Evolutionary conservation across 2,797 vertebrate genomes (phyloP), one percentile per base, ranked within the genome.

Genomic region (Enteromius afrohamiltoni): DNA sequence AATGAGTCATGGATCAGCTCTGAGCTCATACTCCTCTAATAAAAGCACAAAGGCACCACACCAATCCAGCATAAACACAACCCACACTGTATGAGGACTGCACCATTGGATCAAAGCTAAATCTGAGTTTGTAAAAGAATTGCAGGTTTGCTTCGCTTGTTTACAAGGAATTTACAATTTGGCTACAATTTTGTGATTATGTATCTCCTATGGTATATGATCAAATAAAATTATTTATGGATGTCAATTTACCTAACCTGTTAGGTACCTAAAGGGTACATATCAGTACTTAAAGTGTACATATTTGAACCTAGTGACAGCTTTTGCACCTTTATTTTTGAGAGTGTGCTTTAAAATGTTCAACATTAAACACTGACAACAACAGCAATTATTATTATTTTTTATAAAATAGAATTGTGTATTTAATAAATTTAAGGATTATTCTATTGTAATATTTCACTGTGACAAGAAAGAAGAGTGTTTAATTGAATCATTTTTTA

Each of bases 1-100:
- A 95, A 89, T 92, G 95, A 95, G 93, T 94, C 95, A 91, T 88
- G 92, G 86, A 85, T 93, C 90, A 92, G 80, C 91, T 92, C 92
- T 88, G 91, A 91, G 93, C 85, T 85, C 64, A 81, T 70, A 70
- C 68, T 86, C 81, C 83, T 77, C 91, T 85, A 85, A 86, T 62
- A 85, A 84, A 74, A 77, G 19, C 85, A 64, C 42, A 49, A 51
- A 79, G 45, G n/a, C 14, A 17, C 6, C 26, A 26, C n/a, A 74
- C 5, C 3, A 17, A 55, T 29, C 8, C 17, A 3, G 17, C 40
- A 55, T 45, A 58, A 80, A 58, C 53, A 71, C 34, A 58, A 16
- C 31, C 77, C 42, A 80, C 47, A 73, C 40, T 69, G 3, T 17
- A 0, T 19, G 26, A 10, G 21, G 21, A 14, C 10, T n/a, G 71